A percentile compares a stretch with the other conserved stretches of the same genome.
Conservation (phyloP, 1,140 invertebrate genomes). For the Leptinotarsa defecta region DNA sequence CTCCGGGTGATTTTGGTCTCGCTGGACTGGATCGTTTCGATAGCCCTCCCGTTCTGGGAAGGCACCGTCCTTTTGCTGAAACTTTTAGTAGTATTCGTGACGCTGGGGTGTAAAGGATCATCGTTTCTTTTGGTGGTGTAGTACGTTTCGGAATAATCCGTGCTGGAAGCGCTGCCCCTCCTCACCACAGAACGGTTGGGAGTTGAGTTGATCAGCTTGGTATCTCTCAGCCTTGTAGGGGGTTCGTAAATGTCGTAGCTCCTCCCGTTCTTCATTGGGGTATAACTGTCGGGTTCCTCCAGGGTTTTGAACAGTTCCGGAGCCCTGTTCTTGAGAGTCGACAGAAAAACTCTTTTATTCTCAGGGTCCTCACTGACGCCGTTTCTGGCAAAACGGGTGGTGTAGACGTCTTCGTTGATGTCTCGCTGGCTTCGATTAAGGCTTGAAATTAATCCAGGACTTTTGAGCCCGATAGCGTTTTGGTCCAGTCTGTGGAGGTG, state of each 20-base stretch:
- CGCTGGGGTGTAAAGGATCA: constrained; percentile 65
- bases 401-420: constrained; percentile 63
- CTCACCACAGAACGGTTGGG: constrained; percentile 51
- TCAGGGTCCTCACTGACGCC: constrained; percentile 61
- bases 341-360: constrained; percentile 72
- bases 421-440: constrained; percentile 81
- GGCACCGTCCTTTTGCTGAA: constrained; percentile 70
- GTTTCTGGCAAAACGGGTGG: constrained; percentile 62
- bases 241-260: constrained; percentile 54
- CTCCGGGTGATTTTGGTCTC: constrained; percentile 71
- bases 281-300: constrained; percentile 65
- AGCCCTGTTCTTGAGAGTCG: constrained; percentile 71
- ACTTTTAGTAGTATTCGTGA: constrained; percentile 71
- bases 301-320: constrained; percentile 75
- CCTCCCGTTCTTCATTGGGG: constrained; percentile 49
- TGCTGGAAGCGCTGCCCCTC: constrained; percentile 66
- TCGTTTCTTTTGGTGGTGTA: constrained; percentile 68
- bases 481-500: constrained; percentile 64
- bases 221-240: constrained; percentile 49
- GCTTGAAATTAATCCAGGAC: constrained; percentile 81
- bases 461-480: constrained; percentile 74
- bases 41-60: constrained; percentile 61
- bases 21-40: constrained; percentile 69
- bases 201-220: constrained; percentile 37
- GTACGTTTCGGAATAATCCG: constrained; percentile 73